Base-by-base conservation (phyloP, 2,888 invertebrate genomes). In the Orchesella flavescens region DNA sequence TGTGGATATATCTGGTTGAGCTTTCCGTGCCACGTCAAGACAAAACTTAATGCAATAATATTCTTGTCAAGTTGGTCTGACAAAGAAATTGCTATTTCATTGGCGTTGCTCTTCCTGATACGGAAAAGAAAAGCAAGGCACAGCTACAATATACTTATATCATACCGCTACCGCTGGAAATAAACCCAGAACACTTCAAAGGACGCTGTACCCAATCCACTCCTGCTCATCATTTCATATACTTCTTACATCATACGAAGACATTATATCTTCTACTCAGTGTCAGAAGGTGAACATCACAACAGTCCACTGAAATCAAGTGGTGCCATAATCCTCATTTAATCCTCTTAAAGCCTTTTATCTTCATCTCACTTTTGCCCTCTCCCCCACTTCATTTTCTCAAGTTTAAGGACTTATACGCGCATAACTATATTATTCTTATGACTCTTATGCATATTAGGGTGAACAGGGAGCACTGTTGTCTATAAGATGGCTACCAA, bases 261-360 rank as follows among this genome's bases (percentile, higher is more conserved):
- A 24, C 23, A 21, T 24, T 46, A 66, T 66, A 53, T 23, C 12
- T 72, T 34, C 72, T 72, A 24, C 65, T 79, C 71, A 72, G 34
- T 79, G 71, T 72, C 79, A 72, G 53, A 72, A 34, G 79, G 72
- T 79, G 79, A 79, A 79, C 65, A 71, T 79, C 79, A 79, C 78
- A 72, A 79, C 55, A 34, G 68, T 61, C 76, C 71, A 76, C 76
- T 83, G 72, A 83, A 82, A 68, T 79, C 61, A 80, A 84, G 74
- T 84, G 80, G 80, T 84, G 84, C 80, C 76, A 81, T 84, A 86
- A 86, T 86, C 85, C 79, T 69, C 73, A 79, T 83, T 61, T 86
- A 86, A 86, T 84, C 86, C 84, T 84, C 86, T 86, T 86, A 86
- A 59, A 84, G 80, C 85, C 84, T 78, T 85, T 84, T 85, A 84